Evolutionary conservation across 2,888 invertebrate species (phyloP).

Genomic region (Malachius bipustulatus): DNA sequence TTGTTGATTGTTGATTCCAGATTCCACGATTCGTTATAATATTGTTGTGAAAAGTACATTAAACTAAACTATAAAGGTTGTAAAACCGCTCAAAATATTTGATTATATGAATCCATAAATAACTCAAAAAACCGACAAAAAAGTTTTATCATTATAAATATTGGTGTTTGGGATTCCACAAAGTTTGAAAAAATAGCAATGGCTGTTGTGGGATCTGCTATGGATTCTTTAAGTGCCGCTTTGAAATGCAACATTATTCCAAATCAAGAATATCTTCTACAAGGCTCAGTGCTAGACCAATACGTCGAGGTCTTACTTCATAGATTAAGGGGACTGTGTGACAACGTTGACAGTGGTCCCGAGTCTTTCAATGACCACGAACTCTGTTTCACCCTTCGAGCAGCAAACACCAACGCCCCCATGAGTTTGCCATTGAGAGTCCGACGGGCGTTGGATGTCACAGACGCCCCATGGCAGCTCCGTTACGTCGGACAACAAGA

Average conservation of each 20-base stretch:
- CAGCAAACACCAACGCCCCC: slow-evolving; percentile 44
- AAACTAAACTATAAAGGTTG: too few relatives aligned
- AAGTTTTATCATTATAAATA: too few relatives aligned
- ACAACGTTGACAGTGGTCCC: slow-evolving; percentile 81
- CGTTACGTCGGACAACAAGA: slow-evolving; percentile 88
- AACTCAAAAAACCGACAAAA: too few relatives aligned
- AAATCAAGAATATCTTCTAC: slow-evolving; percentile 84
- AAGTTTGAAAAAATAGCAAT: too few relatives aligned
- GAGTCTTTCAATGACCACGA: slow-evolving; percentile 92
- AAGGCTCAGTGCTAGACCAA: slow-evolving; percentile 87
- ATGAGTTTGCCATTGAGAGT: slow-evolving; percentile 59
- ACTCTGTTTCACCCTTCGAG: slow-evolving; percentile 72
- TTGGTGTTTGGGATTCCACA: too few relatives aligned
- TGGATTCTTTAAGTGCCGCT: slow-evolving; percentile 67
- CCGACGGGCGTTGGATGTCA: slow-evolving; percentile 68
- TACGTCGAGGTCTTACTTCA: slow-evolving; percentile 86
- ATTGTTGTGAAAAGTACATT: too few relatives aligned
- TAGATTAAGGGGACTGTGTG: slow-evolving; percentile 80
- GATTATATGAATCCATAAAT: too few relatives aligned
- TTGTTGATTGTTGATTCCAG: too few relatives aligned
- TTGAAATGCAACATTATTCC: slow-evolving; percentile 78
- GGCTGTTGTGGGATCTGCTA: slow-evolving; percentile 47
- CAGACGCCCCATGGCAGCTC: slow-evolving; percentile 79
- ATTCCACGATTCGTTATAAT: too few relatives aligned
- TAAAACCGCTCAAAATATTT: too few relatives aligned